Conservation (phyloP, 37 sponge, comb jelly and placozoan species). For the Lycopodina hypogea region DNA sequence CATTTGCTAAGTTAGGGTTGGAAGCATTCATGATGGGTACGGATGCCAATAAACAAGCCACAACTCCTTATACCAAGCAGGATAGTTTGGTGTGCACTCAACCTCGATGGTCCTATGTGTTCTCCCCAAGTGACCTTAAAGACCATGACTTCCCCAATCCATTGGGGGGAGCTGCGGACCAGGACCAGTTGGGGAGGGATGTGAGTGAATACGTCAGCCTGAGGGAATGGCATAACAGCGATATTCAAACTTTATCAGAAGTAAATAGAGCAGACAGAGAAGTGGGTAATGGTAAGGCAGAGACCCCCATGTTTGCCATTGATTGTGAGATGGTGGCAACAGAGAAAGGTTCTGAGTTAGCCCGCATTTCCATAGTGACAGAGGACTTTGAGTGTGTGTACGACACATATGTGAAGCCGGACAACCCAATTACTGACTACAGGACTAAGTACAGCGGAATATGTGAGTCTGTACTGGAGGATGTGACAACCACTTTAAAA, state of each 20-base stretch:
- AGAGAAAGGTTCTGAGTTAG: constrained; percentile 52
- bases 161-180: too few relatives aligned
- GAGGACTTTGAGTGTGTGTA: constrained; percentile 76
- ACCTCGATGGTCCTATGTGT: constrained; percentile 19
- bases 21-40: constrained; percentile 41
- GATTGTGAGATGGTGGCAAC: constrained; percentile 91
- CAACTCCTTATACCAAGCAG: background rate
- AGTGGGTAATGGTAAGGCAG: background rate
- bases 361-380: constrained; percentile 84
- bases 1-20: constrained; percentile 39
- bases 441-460: constrained; percentile 93
- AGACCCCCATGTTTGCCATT: constrained; percentile 69
- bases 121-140: constrained; percentile 26
- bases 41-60: background rate
- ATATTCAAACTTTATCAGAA: background rate
- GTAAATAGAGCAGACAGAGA: background rate
- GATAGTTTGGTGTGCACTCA: background rate
- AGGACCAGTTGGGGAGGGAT: background rate
- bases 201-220: constrained; percentile 2
- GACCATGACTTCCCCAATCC: constrained; percentile 42
- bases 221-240: constrained; percentile 16
- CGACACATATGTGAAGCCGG: constrained; percentile 83
- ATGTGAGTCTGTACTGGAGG: constrained; percentile 54
- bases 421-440: constrained; percentile 73
- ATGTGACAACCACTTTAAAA: constrained; percentile 72